These are phyloP conservation scores for Hydra vulgaris DNA, from an alignment of 30 jellyfish, hydroid and myxozoan species.

Conservation along the genomic window DNA sequence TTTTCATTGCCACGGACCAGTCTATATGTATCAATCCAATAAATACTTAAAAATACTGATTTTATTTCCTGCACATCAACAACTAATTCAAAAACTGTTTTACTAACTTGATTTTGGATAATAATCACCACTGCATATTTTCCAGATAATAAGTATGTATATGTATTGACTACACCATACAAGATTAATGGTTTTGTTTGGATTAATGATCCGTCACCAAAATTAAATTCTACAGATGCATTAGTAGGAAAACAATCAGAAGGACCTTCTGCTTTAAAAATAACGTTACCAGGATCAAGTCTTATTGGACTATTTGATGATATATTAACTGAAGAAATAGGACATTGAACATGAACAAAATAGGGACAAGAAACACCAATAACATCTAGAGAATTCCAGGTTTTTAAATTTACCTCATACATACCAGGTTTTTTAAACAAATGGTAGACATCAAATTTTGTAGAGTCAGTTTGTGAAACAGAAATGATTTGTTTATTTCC, in stretches of 20 bases:
- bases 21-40: constrained; percentile 3
- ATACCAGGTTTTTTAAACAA: constrained; percentile 44
- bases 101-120: constrained; percentile 67
- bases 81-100: constrained; percentile 18
- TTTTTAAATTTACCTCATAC: constrained; percentile 30
- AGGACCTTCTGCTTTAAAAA: constrained; percentile 38
- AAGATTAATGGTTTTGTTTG: constrained; percentile 4
- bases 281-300: constrained; percentile 46
- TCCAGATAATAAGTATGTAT: constrained; percentile 52
- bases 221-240: constrained; percentile 73
- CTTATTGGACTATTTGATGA: constrained; percentile 64
- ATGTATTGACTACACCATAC: constrained; percentile 16
- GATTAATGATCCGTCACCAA: constrained; percentile 67
- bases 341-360: constrained; percentile 42
- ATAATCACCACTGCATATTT: constrained; percentile 24
- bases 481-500: constrained; percentile 7
- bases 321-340: constrained; percentile 42
- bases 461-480: background rate
- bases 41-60: constrained; percentile 26
- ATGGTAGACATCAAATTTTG: constrained; percentile 9
- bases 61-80: constrained; percentile 70
- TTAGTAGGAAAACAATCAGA: constrained; percentile 59
- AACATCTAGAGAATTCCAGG: constrained; percentile 31
- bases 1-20: constrained; percentile 34
- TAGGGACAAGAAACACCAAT: constrained; percentile 25